Conservation (phyloP, 2,888 invertebrate genomes). For the Pseudoips prasinana region DNA sequence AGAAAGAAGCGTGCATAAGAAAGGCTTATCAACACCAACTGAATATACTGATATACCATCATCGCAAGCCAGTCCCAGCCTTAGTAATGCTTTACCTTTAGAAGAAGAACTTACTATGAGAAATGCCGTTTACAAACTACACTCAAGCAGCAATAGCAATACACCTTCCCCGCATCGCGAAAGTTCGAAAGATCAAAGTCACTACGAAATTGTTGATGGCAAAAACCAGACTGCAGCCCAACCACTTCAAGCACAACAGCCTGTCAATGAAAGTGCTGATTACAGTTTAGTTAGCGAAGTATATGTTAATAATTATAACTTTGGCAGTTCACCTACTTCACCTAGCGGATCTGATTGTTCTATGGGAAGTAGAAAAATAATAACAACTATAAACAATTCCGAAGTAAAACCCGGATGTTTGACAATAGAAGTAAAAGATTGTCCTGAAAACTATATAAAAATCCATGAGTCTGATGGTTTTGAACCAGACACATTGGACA, state of each 20-base stretch:
- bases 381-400: slow-evolving; percentile 67
- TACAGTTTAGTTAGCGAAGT: slow-evolving; percentile 90
- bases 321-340: slow-evolving; percentile 82
- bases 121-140: slow-evolving; percentile 86
- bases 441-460: slow-evolving; percentile 88
- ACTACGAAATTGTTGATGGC: slow-evolving; percentile 68
- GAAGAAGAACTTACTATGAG: slow-evolving; percentile 91
- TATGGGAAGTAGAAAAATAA: slow-evolving; percentile 80
- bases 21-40: slow-evolving; percentile 81
- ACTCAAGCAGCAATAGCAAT: slow-evolving; percentile 80
- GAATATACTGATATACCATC: slow-evolving; percentile 85
- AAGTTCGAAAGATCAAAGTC: slow-evolving; percentile 52
- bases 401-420: slow-evolving; percentile 88
- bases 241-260: slow-evolving; percentile 27
- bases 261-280: slow-evolving; percentile 70
- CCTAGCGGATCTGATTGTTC: slow-evolving; percentile 83
- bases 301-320: slow-evolving; percentile 88
- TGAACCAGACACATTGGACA: slow-evolving; percentile 92
- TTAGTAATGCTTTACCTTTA: slow-evolving; percentile 88
- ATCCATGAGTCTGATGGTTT: slow-evolving; percentile 91
- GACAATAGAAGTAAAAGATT: slow-evolving; percentile 92
- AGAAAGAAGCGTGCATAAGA: slow-evolving; percentile 82
- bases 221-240: slow-evolving; percentile 40
- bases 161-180: slow-evolving; percentile 70
- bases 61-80: slow-evolving; percentile 87